These are phyloP conservation scores for Pilophorus perplexus DNA, from an alignment of 2,888 invertebrate genomes.

Conservation along the genomic window DNA sequence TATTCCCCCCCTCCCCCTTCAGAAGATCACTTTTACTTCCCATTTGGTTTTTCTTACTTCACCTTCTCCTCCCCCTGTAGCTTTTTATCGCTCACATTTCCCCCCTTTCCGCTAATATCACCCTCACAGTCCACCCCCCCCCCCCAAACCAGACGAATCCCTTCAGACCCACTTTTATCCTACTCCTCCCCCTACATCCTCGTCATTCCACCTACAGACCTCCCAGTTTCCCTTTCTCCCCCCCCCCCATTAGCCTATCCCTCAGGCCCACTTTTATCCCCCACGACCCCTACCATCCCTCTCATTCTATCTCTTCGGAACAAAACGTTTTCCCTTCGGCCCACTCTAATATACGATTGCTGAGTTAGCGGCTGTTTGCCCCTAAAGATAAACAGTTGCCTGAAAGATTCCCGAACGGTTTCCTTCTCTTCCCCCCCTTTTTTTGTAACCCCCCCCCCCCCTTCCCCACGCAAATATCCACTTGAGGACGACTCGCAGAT, in stretches of 20 bases:
- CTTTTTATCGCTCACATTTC: too few species aligned
- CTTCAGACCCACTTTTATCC: too few species aligned
- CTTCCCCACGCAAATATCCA: too few species aligned
- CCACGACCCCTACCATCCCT: neutral
- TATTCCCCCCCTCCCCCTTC: too few species aligned
- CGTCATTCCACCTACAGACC: conserved; percentile 1
- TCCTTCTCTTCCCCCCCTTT: neutral
- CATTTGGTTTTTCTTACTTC: too few species aligned
- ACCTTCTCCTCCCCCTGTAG: too few species aligned
- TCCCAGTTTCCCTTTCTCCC: neutral
- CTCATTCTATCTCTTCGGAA: conserved; percentile 8
- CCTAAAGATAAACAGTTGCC: conserved; percentile 27
- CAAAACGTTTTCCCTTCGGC: conserved; percentile 1
- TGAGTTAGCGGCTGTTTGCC: conserved; percentile 26
- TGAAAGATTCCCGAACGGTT: conserved; percentile 15
- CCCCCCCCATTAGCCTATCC: conserved; percentile 6
- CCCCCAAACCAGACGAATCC: too few species aligned
- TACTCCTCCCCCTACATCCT: neutral
- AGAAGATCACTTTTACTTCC: too few species aligned
- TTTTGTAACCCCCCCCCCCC: neutral
- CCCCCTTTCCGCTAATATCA: too few species aligned
- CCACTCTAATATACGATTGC: conserved; percentile 21
- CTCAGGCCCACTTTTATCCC: neutral
- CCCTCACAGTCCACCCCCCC: too few species aligned
- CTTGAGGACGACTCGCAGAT: neutral